phyloP scores from a whole-genome alignment of 2,888 invertebrate species.

The Calliopum simillimum region DNA sequence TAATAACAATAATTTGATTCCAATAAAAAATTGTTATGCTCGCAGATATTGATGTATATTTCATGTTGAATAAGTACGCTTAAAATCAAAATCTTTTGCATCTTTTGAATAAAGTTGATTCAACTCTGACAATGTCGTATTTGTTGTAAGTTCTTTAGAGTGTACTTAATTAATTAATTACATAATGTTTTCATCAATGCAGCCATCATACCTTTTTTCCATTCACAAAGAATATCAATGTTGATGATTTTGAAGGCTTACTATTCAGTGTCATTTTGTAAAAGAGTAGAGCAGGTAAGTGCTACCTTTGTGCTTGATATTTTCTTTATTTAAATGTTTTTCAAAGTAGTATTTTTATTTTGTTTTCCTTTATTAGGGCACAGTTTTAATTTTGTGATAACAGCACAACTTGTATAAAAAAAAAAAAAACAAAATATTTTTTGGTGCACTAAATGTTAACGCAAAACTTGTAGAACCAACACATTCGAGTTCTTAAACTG shows the following conservation, averaged over 20 bases:
- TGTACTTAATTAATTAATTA: too few relatives aligned
- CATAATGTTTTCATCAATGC: neutral
- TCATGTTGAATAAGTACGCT: too few relatives aligned
- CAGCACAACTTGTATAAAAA: neutral
- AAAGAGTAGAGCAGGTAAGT: neutral
- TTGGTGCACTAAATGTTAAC: neutral
- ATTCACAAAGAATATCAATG: slow-evolving; percentile 60
- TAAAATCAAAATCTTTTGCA: too few relatives aligned
- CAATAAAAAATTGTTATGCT: too few relatives aligned
- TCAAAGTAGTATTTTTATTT: neutral
- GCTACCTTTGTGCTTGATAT: neutral
- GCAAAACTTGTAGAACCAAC: slow-evolving; percentile 23
- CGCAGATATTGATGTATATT: too few relatives aligned
- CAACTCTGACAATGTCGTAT: too few relatives aligned
- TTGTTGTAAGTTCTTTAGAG: too few relatives aligned
- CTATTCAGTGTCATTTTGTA: neutral
- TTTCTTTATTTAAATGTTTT: neutral
- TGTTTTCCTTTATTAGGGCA: neutral
- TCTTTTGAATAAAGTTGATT: too few relatives aligned
- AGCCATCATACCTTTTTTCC: slow-evolving; percentile 59
- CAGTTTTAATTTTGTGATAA: neutral
- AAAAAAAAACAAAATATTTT: neutral
- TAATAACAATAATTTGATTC: too few relatives aligned
- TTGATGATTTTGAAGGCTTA: slow-evolving; percentile 42
- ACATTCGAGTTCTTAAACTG: slow-evolving; percentile 11